These are phyloP conservation scores for Sebastes jordani DNA, from an alignment of 2,797 vertebrate species.

Conservation along the genomic window DNA sequence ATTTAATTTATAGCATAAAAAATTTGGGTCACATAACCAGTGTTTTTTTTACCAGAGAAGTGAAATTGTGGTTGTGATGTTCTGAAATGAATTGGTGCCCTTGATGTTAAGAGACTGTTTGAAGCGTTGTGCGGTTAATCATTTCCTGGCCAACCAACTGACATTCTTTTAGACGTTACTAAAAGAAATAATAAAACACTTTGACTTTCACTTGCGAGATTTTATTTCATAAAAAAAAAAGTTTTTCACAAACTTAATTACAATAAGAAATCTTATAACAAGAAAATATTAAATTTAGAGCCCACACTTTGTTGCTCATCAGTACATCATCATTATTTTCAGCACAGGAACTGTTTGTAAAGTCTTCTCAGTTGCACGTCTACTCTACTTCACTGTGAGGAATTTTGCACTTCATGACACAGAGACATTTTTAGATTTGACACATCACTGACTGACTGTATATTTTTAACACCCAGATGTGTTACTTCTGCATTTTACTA, in stretches of 20 bases:
- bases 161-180: background rate
- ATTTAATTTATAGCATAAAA: background rate
- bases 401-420: constrained; percentile 34
- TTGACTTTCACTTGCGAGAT: background rate
- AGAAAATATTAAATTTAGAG: background rate
- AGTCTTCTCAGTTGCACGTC: background rate
- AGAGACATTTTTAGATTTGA: constrained; percentile 18
- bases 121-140: background rate
- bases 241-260: constrained; percentile 25
- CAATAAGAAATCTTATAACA: constrained; percentile 17
- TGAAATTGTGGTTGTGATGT: background rate
- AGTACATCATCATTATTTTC: background rate
- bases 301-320: background rate
- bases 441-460: background rate
- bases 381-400: constrained; percentile 5
- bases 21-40: too few relatives aligned
- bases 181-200: background rate
- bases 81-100: background rate
- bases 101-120: background rate
- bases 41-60: background rate
- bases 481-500: background rate
- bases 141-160: background rate
- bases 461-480: background rate
- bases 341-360: background rate
- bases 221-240: constrained; percentile 51